A percentile compares a stretch with the other conserved stretches of the same genome.
These are phyloP conservation scores for Axea sp. DNA, from an alignment of 2,888 invertebrate genomes.

Conservation along the genomic window DNA sequence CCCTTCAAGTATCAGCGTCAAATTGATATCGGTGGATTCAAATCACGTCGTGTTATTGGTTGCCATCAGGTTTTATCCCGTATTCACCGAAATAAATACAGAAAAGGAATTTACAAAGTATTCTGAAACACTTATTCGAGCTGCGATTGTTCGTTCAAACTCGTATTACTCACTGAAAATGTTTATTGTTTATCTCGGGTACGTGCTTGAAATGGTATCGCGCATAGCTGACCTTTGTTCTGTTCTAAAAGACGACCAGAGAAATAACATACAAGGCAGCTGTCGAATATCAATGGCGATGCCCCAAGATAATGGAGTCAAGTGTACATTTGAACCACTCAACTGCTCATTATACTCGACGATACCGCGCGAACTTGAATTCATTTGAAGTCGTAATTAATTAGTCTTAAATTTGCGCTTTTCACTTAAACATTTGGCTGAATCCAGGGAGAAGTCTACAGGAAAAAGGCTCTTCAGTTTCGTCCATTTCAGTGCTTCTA, in stretches of 20 bases:
- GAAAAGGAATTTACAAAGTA: constrained; percentile 34
- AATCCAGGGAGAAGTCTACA: no score
- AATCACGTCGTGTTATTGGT: constrained; percentile 44
- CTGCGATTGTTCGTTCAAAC: constrained; percentile 45
- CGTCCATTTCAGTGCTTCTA: no score
- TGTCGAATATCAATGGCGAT: constrained; percentile 60
- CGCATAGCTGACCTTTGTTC: constrained; percentile 49
- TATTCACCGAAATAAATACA: constrained; percentile 23
- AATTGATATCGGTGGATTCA: constrained; percentile 46
- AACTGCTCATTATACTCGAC: constrained; percentile 43
- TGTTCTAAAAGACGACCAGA: constrained; percentile 44
- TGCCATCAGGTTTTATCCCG: constrained; percentile 29
- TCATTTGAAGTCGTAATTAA: constrained; percentile 26
- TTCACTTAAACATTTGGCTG: no score
- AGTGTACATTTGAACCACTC: constrained; percentile 35
- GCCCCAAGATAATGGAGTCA: constrained; percentile 48
- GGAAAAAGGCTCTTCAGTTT: no score
- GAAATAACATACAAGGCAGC: constrained; percentile 53
- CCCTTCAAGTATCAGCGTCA: constrained; percentile 11
- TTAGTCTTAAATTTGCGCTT: constrained; percentile 17
- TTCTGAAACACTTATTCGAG: constrained; percentile 26
- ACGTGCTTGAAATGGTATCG: constrained; percentile 51
- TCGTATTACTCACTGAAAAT: constrained; percentile 53
- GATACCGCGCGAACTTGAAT: constrained; percentile 21
- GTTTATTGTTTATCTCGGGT: constrained; percentile 57